phyloP scores from a whole-genome alignment of 1,140 invertebrate genomes.

The Asbolus verrucosus region DNA sequence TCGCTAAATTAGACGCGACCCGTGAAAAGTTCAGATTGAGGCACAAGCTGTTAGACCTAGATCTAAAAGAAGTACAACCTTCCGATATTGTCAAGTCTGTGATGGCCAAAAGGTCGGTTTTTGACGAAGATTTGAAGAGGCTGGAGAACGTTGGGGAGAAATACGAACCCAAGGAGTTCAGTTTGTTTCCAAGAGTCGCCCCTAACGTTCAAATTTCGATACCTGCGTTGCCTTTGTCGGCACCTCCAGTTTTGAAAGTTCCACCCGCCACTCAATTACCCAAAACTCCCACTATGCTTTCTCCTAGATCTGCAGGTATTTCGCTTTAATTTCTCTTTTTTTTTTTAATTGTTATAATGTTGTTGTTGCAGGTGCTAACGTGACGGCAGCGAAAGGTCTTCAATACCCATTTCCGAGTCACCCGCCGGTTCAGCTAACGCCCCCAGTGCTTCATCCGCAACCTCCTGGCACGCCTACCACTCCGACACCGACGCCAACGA shows the following conservation, averaged over 20 bases:
- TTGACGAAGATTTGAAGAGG: constrained; percentile 95
- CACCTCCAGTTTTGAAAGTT: constrained; percentile 53
- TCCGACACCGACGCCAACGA: constrained; percentile 42
- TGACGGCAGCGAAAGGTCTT: constrained; percentile 71
- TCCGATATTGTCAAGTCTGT: constrained; percentile 95
- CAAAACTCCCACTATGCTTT: constrained; percentile 59
- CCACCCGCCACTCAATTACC: constrained; percentile 50
- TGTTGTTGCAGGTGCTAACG: constrained; percentile 49
- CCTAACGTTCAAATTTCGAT: constrained; percentile 32
- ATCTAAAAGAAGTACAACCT: constrained; percentile 82
- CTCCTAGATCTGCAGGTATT: constrained; percentile 60
- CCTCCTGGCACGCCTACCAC: constrained; percentile 54
- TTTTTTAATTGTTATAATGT: too few relatives aligned
- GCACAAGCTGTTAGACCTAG: constrained; percentile 73
- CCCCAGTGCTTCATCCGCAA: constrained; percentile 52
- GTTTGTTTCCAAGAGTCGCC: constrained; percentile 57
- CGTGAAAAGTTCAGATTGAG: constrained; percentile 70
- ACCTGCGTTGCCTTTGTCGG: constrained; percentile 46
- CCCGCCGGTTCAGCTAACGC: constrained; percentile 69
- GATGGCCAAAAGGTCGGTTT: constrained; percentile 91
- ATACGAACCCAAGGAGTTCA: constrained; percentile 81
- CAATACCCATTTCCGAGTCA: constrained; percentile 87
- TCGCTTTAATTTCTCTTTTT: too few relatives aligned
- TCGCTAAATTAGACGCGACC: constrained; percentile 71
- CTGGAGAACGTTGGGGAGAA: constrained; percentile 91